Base-by-base conservation (phyloP, 1,140 invertebrate genomes). In the Bombus soroeensis region DNA sequence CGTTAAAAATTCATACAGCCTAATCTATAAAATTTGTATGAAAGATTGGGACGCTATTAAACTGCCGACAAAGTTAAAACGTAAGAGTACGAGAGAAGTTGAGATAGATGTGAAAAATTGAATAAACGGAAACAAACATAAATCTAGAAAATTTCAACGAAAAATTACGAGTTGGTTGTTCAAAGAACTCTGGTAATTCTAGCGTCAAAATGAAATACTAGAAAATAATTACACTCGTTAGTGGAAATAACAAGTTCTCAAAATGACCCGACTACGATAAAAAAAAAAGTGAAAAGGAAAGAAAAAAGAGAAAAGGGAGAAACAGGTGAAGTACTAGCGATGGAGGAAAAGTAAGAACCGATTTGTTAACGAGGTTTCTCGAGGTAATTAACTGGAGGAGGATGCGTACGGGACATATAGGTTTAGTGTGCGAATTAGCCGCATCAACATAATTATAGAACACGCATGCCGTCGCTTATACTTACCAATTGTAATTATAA, bases 391-490 rank as follows among this genome's bases (percentile, higher is more conserved):
- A 10, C 39, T 57, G 13, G 3, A 47, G 22, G 41, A 75, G 41
- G 71, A 34, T 66, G 25, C 53, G 32, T 57, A n/a, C 78, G 18
- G 62, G 59, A 78, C 62, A 68, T 68, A 18, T n/a, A 73, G 59
- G 72, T 13, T n/a, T 10, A 32, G 13, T 59, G 81, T 8, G 73
- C n/a, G 75, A 77, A 77, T 77, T 66, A n/a, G 10, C 59, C 62
- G 59, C 73, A 66, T 68, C 81, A 47, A 68, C 81, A 18, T 77
- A 83, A 83, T 83, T 77, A 77, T 28, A 57, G 73, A 76, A 68
- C 73, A 25, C 73, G 59, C 25, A n/a, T 13, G 43, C 57, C 73
- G 72, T 68, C 62, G 41, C 28, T 79, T 62, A 72, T 72, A 62
- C 78, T 84, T 75, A 82, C 15, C 81, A 39, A 64, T 62, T 6